These are phyloP conservation scores for Myotis yumanensis DNA, from an alignment of 2,113 vertebrate genomes.

Conservation along the genomic window DNA sequence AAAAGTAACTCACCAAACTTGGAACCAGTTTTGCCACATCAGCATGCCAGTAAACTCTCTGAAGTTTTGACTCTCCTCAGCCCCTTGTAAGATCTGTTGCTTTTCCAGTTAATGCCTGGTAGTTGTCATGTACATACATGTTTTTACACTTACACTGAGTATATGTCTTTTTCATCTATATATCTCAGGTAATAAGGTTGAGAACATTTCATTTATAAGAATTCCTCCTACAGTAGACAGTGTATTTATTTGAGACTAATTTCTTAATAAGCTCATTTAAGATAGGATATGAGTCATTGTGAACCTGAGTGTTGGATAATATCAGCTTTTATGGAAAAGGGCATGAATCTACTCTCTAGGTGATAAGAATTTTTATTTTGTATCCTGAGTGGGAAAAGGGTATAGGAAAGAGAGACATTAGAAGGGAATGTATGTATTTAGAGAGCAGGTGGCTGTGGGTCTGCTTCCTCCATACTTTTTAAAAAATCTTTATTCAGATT, in stretches of 20 bases:
- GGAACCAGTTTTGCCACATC: background rate
- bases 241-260: background rate
- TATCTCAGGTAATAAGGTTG: background rate
- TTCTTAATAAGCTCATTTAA: background rate
- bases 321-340: background rate
- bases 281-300: background rate
- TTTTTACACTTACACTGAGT: background rate
- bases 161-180: background rate
- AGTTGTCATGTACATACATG: background rate
- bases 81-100: background rate
- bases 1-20: background rate
- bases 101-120: background rate
- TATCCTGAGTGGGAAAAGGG: background rate
- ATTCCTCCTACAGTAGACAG: background rate
- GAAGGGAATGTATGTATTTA: background rate
- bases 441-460: no score
- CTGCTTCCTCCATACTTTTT: background rate
- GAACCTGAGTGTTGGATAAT: background rate
- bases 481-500: no score
- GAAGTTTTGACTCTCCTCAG: background rate
- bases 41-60: background rate
- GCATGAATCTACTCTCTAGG: background rate
- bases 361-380: background rate
- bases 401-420: background rate
- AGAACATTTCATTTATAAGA: background rate